Evolutionary conservation across 2,797 vertebrate species (phyloP), one percentile per base, ranked within the genome.

Genomic region (Podargus strigoides): DNA sequence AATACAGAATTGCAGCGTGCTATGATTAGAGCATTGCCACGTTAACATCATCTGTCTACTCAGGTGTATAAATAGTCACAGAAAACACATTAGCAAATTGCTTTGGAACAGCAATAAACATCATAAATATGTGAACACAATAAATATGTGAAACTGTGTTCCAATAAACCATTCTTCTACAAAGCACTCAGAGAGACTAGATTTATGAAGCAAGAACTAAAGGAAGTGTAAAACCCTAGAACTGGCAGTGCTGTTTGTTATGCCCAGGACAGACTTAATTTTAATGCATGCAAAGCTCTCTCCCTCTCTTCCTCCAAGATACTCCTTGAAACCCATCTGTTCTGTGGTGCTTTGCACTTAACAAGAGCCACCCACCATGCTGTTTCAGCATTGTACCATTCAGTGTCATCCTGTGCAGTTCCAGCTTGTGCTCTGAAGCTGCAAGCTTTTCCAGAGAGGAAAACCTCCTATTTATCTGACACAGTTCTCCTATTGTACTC

Each of bases 291-390:
- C 34, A 86, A 56, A 93, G 42, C 68, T 80, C 66, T 30, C 56
- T 49, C n/a, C 13, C 36, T 75, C 49, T 85, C 69, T 32, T 90
- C 58, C 24, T 89, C 70, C 26, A 76, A 90, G 70, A 75, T 13
- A 6, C 68, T 89, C 52, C 62, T 89, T 46, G 74, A 79, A 84
- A 49, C 13, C 87, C 91, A 69, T 95, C 87, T 97, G 93, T 67
- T 94, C 41, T 27, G 39, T 13, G 37, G 39, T 13, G n/a, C 58
- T 39, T 17, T 56, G 83, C 52, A 80, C 85, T 76, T 19, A 12
- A 32, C 55, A 36, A 9, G 18, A 91, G 91, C 80, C 66, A 19
- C 85, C 20, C 74, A 53, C 18, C 73, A 70, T 4, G 44, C 49
- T 2, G 5, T 46, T 82, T 50, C 67, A 50, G 27, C 55, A 73